Evolutionary conservation across 2,888 invertebrate genomes (phyloP).

Genomic region (Stenurella melanura): DNA sequence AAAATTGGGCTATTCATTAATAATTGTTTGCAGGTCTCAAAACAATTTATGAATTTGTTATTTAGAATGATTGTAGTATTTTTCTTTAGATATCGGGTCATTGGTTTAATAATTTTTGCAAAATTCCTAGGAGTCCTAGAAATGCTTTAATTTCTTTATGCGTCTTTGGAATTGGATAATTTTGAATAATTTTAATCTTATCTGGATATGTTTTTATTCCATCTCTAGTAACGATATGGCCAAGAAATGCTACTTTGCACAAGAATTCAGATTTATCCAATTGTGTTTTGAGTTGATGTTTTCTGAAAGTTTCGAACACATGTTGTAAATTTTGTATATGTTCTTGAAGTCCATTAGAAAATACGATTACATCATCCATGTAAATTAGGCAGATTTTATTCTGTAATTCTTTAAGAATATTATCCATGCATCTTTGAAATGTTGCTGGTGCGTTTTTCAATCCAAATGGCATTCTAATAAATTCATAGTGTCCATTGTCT

Average conservation of each 20-base stretch:
- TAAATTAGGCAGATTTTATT: not conserved
- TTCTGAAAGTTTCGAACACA: not conserved
- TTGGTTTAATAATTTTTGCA: not conserved
- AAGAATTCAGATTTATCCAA: not conserved
- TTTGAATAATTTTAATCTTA: too few relatives aligned
- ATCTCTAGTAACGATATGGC: too few relatives aligned
- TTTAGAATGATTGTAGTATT: too few relatives aligned
- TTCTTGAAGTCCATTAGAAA: not conserved
- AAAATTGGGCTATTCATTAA: not conserved
- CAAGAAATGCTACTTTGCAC: too few relatives aligned
- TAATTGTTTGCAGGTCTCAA: too few relatives aligned
- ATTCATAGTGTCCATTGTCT: not conserved
- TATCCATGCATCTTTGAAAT: constrained; percentile 3
- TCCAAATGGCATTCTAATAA: too few relatives aligned
- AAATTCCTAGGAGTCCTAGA: not conserved
- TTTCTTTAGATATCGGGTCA: too few relatives aligned
- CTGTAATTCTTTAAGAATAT: not conserved
- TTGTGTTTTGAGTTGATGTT: not conserved
- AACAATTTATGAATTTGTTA: too few relatives aligned
- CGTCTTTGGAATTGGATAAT: not conserved
- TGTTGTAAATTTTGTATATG: not conserved
- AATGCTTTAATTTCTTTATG: too few relatives aligned
- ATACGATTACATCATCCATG: not conserved
- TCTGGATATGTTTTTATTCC: too few relatives aligned
- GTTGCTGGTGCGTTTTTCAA: not conserved